These are phyloP conservation scores for Pseudopodoces humilis DNA, from an alignment of 2,113 vertebrate species.

Conservation along the genomic window DNA sequence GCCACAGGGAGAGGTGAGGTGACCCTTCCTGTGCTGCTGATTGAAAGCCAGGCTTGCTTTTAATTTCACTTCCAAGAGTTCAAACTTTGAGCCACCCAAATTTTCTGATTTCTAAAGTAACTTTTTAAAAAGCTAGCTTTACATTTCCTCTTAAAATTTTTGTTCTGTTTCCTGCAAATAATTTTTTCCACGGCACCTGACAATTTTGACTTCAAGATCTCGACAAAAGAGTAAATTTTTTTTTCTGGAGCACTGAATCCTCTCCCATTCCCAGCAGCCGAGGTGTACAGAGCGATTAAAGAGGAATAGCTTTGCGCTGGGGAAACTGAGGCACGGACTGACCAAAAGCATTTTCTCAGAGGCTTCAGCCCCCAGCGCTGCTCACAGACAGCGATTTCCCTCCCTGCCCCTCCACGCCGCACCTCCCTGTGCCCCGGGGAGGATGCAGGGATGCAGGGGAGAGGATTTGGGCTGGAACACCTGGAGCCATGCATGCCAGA, in stretches of 20 bases:
- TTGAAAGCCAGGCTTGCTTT: not conserved
- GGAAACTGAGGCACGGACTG: not conserved
- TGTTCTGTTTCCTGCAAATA: not conserved
- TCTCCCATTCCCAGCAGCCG: not conserved
- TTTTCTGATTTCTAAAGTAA: not conserved
- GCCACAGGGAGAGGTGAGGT: not conserved
- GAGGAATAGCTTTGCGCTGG: not conserved
- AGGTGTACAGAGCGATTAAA: not conserved
- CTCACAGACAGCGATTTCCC: not conserved
- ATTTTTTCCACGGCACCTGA: fast-evolving
- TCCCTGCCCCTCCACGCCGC: not conserved
- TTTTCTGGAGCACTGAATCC: not conserved
- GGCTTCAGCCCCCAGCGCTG: not conserved
- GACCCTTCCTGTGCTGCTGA: not conserved
- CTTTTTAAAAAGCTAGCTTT: not conserved
- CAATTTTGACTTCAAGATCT: not conserved
- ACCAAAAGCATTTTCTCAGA: not conserved
- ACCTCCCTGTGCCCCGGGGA: not conserved
- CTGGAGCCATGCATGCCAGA: conserved; percentile 58
- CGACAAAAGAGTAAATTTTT: not conserved
- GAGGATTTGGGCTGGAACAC: conserved; percentile 32
- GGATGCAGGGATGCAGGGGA: not conserved
- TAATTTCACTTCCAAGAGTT: not conserved
- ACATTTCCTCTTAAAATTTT: not conserved
- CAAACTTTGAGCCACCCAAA: not conserved